Conservation (phyloP, 2,113 vertebrate genomes). For the Prunella himalayana region DNA sequence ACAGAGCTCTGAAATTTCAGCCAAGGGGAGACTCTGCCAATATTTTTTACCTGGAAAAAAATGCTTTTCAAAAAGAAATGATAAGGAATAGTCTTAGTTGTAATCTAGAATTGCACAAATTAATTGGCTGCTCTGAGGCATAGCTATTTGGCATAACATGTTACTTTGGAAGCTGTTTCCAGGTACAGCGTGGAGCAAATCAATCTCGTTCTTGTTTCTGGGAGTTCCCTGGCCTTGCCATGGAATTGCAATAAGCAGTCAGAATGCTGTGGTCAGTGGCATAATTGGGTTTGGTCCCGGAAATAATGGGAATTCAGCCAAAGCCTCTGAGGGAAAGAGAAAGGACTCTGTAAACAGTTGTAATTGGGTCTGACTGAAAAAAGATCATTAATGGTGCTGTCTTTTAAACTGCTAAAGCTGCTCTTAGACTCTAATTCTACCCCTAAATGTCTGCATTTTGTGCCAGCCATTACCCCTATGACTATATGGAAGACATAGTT, state of each 20-base stretch:
- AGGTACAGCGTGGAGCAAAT: conserved; percentile 20
- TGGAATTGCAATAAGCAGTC: conserved; percentile 35
- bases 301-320: conserved; percentile 27
- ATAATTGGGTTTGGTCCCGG: conserved; percentile 37
- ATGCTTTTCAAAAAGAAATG: neutral
- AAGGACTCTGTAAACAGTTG: conserved; percentile 40
- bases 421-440: neutral
- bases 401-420: neutral
- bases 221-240: conserved; percentile 45
- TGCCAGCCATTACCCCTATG: neutral
- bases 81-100: conserved; percentile 4
- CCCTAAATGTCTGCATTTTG: neutral
- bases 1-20: conserved; percentile 18
- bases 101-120: conserved; percentile 17
- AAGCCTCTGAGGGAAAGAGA: conserved; percentile 14
- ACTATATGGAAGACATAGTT: neutral
- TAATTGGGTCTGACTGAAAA: conserved; percentile 27
- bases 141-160: neutral
- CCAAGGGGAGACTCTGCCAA: neutral
- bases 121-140: neutral
- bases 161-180: conserved; percentile 22
- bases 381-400: neutral
- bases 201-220: conserved; percentile 46
- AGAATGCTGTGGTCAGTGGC: conserved; percentile 44
- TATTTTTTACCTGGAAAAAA: conserved; percentile 37